Evolutionary conservation across 1,140 invertebrate species (phyloP).

Genomic region (Euura lappo): DNA sequence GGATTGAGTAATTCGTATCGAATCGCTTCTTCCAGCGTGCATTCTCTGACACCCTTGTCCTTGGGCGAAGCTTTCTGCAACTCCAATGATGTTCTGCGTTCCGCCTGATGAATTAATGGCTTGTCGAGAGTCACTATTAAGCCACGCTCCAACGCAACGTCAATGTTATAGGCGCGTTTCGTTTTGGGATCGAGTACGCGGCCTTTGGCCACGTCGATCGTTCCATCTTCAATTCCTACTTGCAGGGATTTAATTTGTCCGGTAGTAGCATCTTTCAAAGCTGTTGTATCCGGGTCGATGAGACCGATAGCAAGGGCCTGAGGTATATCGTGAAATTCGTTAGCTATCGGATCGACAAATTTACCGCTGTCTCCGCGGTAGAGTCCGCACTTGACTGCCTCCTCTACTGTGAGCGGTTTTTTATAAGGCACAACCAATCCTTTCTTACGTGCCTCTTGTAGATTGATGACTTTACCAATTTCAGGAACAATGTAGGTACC

Average conservation of each 20-base stretch:
- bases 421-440: constrained; percentile 78
- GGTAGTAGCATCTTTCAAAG: constrained; percentile 76
- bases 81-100: constrained; percentile 43
- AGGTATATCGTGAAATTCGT: constrained; percentile 72
- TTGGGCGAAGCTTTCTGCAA: constrained; percentile 55
- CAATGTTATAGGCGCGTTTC: constrained; percentile 74
- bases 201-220: constrained; percentile 78
- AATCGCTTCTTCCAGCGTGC: constrained; percentile 80
- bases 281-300: constrained; percentile 78
- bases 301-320: constrained; percentile 76
- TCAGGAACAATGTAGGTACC: constrained; percentile 72
- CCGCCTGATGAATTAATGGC: constrained; percentile 58
- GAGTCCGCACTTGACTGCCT: constrained; percentile 77
- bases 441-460: constrained; percentile 73
- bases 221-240: constrained; percentile 79
- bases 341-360: constrained; percentile 77
- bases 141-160: constrained; percentile 76
- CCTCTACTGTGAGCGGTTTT: constrained; percentile 75
- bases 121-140: constrained; percentile 76
- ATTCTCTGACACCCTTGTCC: constrained; percentile 65
- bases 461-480: constrained; percentile 67
- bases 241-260: constrained; percentile 75
- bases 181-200: constrained; percentile 79
- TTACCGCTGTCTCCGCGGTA: constrained; percentile 80
- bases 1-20: constrained; percentile 78